Evolutionary conservation across 2,797 vertebrate genomes (phyloP).

Genomic region (Mormyrops attenuatus): DNA sequence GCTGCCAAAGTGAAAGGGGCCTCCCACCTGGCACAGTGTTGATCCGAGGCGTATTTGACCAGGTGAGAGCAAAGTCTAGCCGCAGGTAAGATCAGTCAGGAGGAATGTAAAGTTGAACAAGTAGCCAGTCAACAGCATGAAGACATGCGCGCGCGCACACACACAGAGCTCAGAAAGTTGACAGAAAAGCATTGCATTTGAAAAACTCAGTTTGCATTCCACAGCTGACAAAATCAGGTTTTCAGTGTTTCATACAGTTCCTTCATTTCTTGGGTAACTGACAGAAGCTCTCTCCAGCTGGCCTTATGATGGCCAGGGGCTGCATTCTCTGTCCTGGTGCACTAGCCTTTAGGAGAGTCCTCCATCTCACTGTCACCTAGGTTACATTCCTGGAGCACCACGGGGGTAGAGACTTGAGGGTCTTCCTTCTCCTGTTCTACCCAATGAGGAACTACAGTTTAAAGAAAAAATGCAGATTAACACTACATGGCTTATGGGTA

Average conservation of each 20-base stretch:
- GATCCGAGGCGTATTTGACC: neutral
- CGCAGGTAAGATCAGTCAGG: conserved; percentile 8
- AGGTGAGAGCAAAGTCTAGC: neutral
- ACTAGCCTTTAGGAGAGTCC: conserved; percentile 65
- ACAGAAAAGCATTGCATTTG: conserved; percentile 23
- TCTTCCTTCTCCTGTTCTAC: conserved; percentile 63
- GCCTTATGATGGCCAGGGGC: conserved; percentile 17
- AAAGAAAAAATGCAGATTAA: conserved; percentile 68
- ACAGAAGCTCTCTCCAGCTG: conserved; percentile 33
- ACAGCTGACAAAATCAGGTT: neutral
- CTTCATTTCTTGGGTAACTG: conserved; percentile 41
- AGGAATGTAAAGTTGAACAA: conserved; percentile 19
- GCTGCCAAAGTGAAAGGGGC: neutral
- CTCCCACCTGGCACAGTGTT: neutral
- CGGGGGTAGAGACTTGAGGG: conserved; percentile 57
- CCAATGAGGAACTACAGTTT: conserved; percentile 71
- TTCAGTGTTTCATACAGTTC: conserved; percentile 25
- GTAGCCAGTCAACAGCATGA: neutral
- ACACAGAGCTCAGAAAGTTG: neutral
- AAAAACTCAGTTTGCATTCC: conserved; percentile 34
- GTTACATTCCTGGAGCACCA: conserved; percentile 58
- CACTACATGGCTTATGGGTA: conserved; percentile 38
- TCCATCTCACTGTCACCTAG: conserved; percentile 63
- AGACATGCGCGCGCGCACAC: neutral
- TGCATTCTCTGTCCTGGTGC: conserved; percentile 11